Conservation (phyloP, 2,113 vertebrate genomes). For the Limnothrissa miodon region DNA sequence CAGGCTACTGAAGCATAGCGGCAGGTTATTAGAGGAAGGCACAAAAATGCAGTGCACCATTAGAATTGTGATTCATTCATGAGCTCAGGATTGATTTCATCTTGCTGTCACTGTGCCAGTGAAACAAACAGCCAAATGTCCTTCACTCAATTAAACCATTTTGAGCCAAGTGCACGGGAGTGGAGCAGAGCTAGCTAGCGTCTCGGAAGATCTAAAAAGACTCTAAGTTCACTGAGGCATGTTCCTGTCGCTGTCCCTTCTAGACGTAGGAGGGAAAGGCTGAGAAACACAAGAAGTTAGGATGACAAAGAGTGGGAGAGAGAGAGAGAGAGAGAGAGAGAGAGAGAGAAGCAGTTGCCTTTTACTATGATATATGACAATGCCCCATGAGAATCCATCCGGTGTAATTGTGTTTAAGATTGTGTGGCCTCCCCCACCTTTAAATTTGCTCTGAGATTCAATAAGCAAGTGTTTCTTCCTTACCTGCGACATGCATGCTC, state of each 20-base stretch:
- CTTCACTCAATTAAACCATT: slow-evolving; percentile 28
- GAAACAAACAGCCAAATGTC: slow-evolving; percentile 22
- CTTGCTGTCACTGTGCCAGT: slow-evolving; percentile 20
- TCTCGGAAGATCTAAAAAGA: slow-evolving; percentile 1
- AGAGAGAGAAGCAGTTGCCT: slow-evolving; percentile 2
- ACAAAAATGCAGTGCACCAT: slow-evolving; percentile 27
- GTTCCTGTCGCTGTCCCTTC: background rate
- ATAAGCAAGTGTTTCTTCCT: slow-evolving; percentile 19
- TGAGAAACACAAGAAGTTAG: background rate
- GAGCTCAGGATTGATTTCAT: slow-evolving; percentile 30
- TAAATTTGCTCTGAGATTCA: slow-evolving; percentile 18
- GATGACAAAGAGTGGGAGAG: background rate
- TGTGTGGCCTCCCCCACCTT: slow-evolving; percentile 4
- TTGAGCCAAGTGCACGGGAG: background rate
- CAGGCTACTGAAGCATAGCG: slow-evolving; percentile 17
- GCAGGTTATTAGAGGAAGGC: slow-evolving; percentile 26
- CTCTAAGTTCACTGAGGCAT: slow-evolving; percentile 3
- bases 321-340: background rate
- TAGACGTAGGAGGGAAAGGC: background rate
- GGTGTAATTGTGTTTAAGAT: slow-evolving; percentile 13
- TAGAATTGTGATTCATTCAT: slow-evolving; percentile 35
- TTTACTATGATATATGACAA: slow-evolving; percentile 11
- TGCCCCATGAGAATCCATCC: background rate
- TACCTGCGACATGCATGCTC: slow-evolving; percentile 1
- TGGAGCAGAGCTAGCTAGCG: background rate